Conservation (phyloP, 2,113 vertebrate species). For the Gallinago media region DNA sequence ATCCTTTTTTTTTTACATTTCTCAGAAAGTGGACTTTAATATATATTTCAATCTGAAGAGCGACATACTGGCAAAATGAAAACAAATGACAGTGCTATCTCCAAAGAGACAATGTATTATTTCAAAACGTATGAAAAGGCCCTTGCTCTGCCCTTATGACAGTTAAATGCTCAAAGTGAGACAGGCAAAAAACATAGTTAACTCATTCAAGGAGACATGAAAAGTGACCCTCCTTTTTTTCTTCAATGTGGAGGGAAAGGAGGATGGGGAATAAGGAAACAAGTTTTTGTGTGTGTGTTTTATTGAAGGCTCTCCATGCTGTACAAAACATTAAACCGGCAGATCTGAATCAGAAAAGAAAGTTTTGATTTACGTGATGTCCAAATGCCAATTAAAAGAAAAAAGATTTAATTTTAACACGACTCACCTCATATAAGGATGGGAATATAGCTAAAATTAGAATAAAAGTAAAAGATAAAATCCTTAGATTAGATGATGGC, state of each 20-base stretch:
- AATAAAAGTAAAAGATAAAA: not conserved
- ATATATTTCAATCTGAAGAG: constrained; percentile 77
- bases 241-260: not conserved
- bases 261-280: not conserved
- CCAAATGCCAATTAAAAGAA: not conserved
- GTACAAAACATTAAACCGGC: not conserved
- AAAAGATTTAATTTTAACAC: not conserved
- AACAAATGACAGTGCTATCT: constrained; percentile 75
- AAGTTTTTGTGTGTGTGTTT: not conserved
- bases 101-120: constrained; percentile 74
- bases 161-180: constrained; percentile 66
- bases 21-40: constrained; percentile 72
- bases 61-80: constrained; percentile 72
- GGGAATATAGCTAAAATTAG: not conserved
- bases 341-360: not conserved
- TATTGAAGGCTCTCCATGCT: not conserved
- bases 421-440: not conserved
- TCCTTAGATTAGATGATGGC: not conserved
- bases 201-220: constrained; percentile 43
- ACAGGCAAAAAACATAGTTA: constrained; percentile 41
- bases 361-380: not conserved
- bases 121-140: constrained; percentile 73
- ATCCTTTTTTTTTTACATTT: constrained; percentile 48
- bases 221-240: constrained; percentile 17
- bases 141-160: constrained; percentile 54